Percentiles rank a stretch among this genome's conserved stretches.
These are phyloP conservation scores for Aegithalos caudatus DNA, from an alignment of 2,113 vertebrate species.

Conservation along the genomic window DNA sequence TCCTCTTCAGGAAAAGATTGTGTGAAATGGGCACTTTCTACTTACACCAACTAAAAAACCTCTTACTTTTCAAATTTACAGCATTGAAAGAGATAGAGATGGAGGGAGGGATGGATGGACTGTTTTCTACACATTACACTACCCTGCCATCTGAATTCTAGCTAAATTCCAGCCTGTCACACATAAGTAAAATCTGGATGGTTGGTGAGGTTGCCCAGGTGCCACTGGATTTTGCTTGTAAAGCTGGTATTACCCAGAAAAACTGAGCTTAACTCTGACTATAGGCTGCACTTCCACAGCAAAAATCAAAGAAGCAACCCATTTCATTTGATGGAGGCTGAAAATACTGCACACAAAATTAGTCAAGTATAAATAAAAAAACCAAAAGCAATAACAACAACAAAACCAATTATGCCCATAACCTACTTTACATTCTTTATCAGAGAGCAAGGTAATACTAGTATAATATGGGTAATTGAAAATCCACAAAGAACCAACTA, in stretches of 20 bases:
- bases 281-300: not conserved
- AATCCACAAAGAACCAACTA: not conserved
- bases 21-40: not conserved
- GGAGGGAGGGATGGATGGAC: rapidly evolving
- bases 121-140: not conserved
- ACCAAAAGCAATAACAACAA: rapidly evolving
- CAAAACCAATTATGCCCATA: not conserved
- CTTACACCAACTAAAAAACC: not conserved
- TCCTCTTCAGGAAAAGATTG: not conserved
- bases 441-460: not conserved
- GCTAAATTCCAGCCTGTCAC: not conserved
- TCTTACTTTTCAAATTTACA: not conserved
- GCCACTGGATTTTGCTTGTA: not conserved
- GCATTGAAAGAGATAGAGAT: not conserved
- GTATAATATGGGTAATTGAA: not conserved
- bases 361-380: not conserved
- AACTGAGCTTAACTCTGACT: not conserved
- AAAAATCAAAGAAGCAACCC: not conserved
- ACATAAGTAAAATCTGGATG: not conserved
- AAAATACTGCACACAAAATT: not conserved
- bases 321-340: not conserved
- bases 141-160: not conserved
- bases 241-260: not conserved
- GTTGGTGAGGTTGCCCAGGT: not conserved
- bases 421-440: not conserved